phyloP scores from a whole-genome alignment of 2,888 invertebrate species.

The Agrochola lota region DNA sequence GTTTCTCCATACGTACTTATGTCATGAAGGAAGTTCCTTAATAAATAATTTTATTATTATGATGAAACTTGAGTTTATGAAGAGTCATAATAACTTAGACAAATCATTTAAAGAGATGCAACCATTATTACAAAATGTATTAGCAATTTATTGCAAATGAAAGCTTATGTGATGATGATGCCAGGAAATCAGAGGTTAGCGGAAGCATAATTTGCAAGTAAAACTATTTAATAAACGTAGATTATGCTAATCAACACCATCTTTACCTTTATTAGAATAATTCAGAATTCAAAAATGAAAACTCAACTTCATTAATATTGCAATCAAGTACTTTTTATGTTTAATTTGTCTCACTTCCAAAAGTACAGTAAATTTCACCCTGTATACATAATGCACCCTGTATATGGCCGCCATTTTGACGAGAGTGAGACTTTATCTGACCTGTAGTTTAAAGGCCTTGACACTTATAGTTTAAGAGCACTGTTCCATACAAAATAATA shows the following conservation, averaged over 20 bases:
- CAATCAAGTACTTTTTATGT: not conserved
- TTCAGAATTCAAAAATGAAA: too few species aligned
- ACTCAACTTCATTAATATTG: not conserved
- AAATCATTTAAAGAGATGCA: constrained; percentile 2
- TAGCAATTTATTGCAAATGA: constrained; percentile 22
- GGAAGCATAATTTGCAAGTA: constrained; percentile 10
- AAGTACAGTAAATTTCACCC: not conserved
- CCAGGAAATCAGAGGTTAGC: not conserved
- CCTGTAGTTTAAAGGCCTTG: not conserved
- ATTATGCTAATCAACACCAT: not conserved
- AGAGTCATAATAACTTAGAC: constrained; percentile 1
- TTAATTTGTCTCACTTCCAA: not conserved
- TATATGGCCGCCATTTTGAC: not conserved
- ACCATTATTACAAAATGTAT: constrained; percentile 1
- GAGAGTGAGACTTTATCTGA: not conserved
- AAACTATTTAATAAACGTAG: constrained; percentile 6
- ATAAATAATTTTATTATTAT: not conserved
- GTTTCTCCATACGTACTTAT: not conserved
- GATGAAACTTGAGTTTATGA: constrained; percentile 7
- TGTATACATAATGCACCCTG: not conserved
- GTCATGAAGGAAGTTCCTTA: not conserved
- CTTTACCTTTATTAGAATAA: too few species aligned
- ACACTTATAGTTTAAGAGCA: not conserved
- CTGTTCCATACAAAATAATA: not conserved
- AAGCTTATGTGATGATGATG: not conserved